These are phyloP conservation scores for Solenodon paradoxus DNA, from an alignment of 2,113 vertebrate species.

Conservation along the genomic window DNA sequence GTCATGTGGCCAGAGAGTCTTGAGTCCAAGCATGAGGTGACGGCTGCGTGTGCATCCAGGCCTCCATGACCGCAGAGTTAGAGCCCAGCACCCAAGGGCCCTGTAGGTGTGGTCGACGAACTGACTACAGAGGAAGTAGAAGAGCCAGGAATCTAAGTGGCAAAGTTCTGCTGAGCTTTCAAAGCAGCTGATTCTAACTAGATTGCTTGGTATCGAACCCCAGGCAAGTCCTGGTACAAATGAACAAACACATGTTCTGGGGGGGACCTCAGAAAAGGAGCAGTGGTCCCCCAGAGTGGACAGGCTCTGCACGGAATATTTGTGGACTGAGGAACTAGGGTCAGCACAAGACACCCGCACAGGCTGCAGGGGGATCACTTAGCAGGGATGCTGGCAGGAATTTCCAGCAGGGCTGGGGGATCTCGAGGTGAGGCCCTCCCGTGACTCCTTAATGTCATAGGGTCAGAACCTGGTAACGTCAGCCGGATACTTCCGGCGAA, in stretches of 20 bases:
- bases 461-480: background rate
- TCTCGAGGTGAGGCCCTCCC: background rate
- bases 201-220: background rate
- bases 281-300: background rate
- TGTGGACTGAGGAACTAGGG: too few species aligned
- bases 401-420: background rate
- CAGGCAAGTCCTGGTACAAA: background rate
- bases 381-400: background rate
- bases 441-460: background rate
- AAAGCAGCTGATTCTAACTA: background rate
- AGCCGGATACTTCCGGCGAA: background rate
- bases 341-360: background rate
- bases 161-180: background rate
- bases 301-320: too few species aligned
- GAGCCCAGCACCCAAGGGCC: background rate
- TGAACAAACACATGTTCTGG: background rate
- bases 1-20: background rate
- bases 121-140: background rate
- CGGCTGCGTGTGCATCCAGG: too few species aligned
- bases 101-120: background rate
- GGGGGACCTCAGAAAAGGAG: background rate
- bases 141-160: background rate
- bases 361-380: background rate
- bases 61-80: background rate
- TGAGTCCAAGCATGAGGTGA: background rate